phyloP scores from a whole-genome alignment of 2,888 invertebrate species.

The Melanophora roralis region DNA sequence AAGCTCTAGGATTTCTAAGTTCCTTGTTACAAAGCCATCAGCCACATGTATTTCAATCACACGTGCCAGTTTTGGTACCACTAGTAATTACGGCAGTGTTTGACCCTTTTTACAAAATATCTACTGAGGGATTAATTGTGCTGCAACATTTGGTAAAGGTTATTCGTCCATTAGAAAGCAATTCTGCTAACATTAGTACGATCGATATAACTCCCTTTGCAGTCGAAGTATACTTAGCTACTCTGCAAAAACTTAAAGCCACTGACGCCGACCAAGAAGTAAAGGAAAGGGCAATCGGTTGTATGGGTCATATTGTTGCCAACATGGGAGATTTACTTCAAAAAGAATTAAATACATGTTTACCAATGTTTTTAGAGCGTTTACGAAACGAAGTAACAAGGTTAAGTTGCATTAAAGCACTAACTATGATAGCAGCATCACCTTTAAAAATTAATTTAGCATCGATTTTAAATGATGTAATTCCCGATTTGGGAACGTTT shows the following conservation, averaged over 20 bases:
- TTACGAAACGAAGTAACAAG: slow-evolving; percentile 98
- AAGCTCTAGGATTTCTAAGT: slow-evolving; percentile 91
- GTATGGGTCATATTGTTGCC: slow-evolving; percentile 96
- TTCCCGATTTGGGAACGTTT: slow-evolving; percentile 95
- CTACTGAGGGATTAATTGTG: slow-evolving; percentile 95
- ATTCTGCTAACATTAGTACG: slow-evolving; percentile 71
- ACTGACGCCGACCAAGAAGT: slow-evolving; percentile 99
- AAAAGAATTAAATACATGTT: slow-evolving; percentile 87
- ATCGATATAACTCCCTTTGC: slow-evolving; percentile 89
- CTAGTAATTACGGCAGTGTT: slow-evolving; percentile 93
- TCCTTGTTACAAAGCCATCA: slow-evolving; percentile 75
- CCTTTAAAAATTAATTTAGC: slow-evolving; percentile 90
- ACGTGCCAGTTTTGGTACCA: slow-evolving; percentile 87
- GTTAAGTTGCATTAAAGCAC: slow-evolving; percentile 95
- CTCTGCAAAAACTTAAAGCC: slow-evolving; percentile 90
- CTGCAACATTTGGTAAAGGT: slow-evolving; percentile 96
- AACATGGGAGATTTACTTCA: slow-evolving; percentile 92
- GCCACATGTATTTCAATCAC: slow-evolving; percentile 84
- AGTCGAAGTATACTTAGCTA: slow-evolving; percentile 88
- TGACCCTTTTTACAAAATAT: slow-evolving; percentile 99
- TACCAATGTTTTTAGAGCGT: slow-evolving; percentile 96
- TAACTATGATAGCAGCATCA: slow-evolving; percentile 95
- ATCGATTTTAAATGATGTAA: slow-evolving; percentile 89
- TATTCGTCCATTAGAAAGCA: slow-evolving; percentile 83
- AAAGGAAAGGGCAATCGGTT: slow-evolving; percentile 97